Conservation (phyloP, 1,140 invertebrate genomes). For the Gonioctena quinquepunctata region DNA sequence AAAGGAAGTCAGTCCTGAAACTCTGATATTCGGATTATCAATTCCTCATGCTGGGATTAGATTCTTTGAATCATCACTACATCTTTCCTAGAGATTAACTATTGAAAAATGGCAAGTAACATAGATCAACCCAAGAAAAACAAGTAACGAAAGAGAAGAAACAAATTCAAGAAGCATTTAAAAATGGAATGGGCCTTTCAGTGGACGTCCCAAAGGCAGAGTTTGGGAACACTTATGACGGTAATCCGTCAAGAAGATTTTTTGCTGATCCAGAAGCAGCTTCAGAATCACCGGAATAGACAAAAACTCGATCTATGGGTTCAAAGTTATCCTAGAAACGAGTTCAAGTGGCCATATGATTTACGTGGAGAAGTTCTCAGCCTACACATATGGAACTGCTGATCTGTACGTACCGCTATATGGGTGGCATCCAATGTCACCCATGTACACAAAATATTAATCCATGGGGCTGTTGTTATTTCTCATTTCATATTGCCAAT, state of each 20-base stretch:
- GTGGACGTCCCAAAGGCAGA: slow-evolving; percentile 16
- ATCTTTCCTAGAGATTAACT: no score
- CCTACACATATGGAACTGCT: slow-evolving; percentile 32
- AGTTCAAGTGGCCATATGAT: slow-evolving; percentile 40
- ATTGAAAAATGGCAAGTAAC: no score
- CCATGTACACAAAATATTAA: slow-evolving; percentile 49
- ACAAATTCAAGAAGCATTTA: no score
- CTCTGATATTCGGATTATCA: no score
- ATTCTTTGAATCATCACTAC: no score
- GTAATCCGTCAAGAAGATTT: slow-evolving; percentile 19
- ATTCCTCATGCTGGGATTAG: no score
- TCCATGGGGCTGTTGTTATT: slow-evolving; percentile 32
- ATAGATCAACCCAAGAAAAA: no score
- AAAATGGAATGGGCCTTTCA: no score
- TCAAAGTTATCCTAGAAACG: slow-evolving; percentile 34
- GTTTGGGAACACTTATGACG: slow-evolving; percentile 23
- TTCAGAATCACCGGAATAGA: slow-evolving; percentile 16
- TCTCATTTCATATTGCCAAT: slow-evolving; percentile 41
- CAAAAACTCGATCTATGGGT: slow-evolving; percentile 26
- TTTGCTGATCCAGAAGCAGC: neutral
- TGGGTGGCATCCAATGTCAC: slow-evolving; percentile 47
- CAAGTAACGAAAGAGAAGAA: no score
- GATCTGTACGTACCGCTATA: slow-evolving; percentile 43
- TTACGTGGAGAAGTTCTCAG: slow-evolving; percentile 34
- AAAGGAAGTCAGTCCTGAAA: no score